phyloP scores from a whole-genome alignment of 2,888 invertebrate genomes.

The Ferrisia virgata region DNA sequence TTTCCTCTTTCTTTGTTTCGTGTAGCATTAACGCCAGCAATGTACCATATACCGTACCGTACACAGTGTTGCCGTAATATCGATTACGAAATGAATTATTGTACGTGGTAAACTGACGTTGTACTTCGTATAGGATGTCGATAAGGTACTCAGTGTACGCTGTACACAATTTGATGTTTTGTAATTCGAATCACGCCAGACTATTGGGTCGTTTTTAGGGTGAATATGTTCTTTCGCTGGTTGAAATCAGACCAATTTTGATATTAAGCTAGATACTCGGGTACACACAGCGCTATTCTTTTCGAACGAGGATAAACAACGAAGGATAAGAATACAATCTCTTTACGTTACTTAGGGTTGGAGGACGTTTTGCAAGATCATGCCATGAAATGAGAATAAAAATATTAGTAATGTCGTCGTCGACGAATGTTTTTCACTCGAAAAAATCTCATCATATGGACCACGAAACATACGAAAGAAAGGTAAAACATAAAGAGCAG shows the following conservation, averaged over 20 bases:
- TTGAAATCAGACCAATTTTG: not conserved
- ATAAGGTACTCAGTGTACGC: not conserved
- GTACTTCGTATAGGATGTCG: too few species aligned
- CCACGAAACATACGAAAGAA: too few species aligned
- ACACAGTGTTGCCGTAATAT: not conserved
- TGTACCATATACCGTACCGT: not conserved
- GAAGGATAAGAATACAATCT: not conserved
- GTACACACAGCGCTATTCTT: not conserved
- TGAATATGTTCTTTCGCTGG: not conserved
- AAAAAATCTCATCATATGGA: too few species aligned
- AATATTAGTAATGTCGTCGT: not conserved
- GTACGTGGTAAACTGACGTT: not conserved
- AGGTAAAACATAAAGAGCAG: too few species aligned
- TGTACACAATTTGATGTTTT: not conserved
- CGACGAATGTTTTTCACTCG: too few species aligned
- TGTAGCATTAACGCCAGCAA: too few species aligned
- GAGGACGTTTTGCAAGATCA: too few species aligned
- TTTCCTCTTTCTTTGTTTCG: not conserved
- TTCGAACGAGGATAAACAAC: not conserved
- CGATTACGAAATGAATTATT: constrained; percentile 12
- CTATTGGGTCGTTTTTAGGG: not conserved
- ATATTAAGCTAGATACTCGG: not conserved
- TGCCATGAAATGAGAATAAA: not conserved
- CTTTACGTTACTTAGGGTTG: not conserved
- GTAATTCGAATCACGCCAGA: not conserved